Base-by-base conservation (phyloP, 2,888 invertebrate species). In the Archaeoteleia sp. region DNA sequence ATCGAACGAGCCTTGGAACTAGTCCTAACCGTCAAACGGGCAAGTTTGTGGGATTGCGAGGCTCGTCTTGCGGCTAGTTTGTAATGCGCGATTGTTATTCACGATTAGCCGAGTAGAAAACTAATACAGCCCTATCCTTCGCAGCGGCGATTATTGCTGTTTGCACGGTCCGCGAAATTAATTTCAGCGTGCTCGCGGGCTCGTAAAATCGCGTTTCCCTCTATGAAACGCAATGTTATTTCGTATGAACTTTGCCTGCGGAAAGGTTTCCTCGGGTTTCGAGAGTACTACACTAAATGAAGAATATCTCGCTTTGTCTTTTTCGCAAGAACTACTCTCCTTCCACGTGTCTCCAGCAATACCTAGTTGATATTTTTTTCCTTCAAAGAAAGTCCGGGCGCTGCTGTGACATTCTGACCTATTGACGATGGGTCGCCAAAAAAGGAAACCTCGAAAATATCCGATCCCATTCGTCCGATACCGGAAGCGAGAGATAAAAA, bases 91-190 rank as follows among this genome's bases (percentile, higher is more conserved):
- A 74, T 74, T 73, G 68, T 72, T 75, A 73, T 74, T 75, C 72
- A 71, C 72, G 74, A 77, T 77, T 74, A 76, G 73, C 72, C 61
- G 66, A 66, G 75, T 73, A 75, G 76, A 78, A 76, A 74, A 76
- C 71, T 74, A 67, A 72, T 71, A 67, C 62, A 53, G 35, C 42
- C 35, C 45, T 54, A 40, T 45, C 45, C 66, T 63, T 42, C 45
- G 39, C 3, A n/a, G 46, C 27, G 63, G 51, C 55, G 54, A 63
- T 68, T 54, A 63, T 70, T 58, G 55, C 72, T 46, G 51, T 54
- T 60, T 23, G 55, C 43, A 14, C 14, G 40, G 57, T 40, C 46
- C 34, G 61, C 60, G 43, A 67, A 70, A 73, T 73, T 73, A 71
- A 73, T 73, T 73, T 70, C 67, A 34, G 20, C 57, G 54, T 58